Evolutionary conservation across 2,797 vertebrate genomes (phyloP), one percentile per base, ranked within the genome.

Genomic region (Myotis vivesi): DNA sequence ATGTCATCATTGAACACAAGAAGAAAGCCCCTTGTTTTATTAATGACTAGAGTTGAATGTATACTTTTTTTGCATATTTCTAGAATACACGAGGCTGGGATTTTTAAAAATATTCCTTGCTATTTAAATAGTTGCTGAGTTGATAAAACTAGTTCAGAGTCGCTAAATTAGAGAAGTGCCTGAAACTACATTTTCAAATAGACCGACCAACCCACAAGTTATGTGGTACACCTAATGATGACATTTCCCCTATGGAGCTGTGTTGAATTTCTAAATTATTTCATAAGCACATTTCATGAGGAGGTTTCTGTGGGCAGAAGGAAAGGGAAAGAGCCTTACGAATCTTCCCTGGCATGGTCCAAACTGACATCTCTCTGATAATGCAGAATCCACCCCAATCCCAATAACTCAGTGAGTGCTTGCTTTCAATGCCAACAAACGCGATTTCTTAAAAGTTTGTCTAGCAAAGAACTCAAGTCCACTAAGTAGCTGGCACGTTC

Each of bases 11-110:
- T 83, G 19, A 85, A 66, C 36, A 23, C 4, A 66, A 36, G 30
- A 81, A 88, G 4, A 85, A 89, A 1, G 30, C 6, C 36, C 22
- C 79, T 89, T 10, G 12, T 59, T 87, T 94, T 30, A 79, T 5
- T 57, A 55, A 69, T 81, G 62, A 89, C 55, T 80, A 46, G 6
- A 77, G 51, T 85, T 82, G 8, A 75, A 38, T 75, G 36, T 33
- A 75, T 62, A 51, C 49, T 51, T 28, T 75, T 75, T 94, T 86
- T 94, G 8, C 25, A 62, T 83, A 87, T 57, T 88, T 92, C 68
- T 75, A 55, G 41, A 92, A n/a, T 79, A 83, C 49, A 33, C 59
- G 15, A 71, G 33, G 15, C n/a, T 85, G 13, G 28, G 1, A 36
- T 33, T 85, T 91, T 94, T 41, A 12, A 2, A 71, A 71, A 30